Evolutionary conservation across 2,888 invertebrate genomes (phyloP), one percentile per base, ranked within the genome.

Genomic region (Zygogramma bicolorata): DNA sequence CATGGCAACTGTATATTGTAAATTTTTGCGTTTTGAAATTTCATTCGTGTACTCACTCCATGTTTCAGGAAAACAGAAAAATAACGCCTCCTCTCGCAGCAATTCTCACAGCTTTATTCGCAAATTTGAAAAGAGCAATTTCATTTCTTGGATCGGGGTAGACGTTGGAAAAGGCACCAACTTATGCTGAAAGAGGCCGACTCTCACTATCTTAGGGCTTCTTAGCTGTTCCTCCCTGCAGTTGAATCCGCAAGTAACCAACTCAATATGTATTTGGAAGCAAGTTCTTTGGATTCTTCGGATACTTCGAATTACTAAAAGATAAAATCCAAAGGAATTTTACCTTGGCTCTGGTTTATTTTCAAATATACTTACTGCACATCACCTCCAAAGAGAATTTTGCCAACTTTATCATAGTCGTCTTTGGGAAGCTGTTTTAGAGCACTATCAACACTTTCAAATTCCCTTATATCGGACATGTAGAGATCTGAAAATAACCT

Each of bases 1-100:
- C n/a, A n/a, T n/a, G n/a, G n/a, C n/a, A n/a, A n/a, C n/a, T n/a
- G n/a, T n/a, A n/a, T n/a, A n/a, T n/a, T n/a, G n/a, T n/a, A n/a
- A n/a, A n/a, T n/a, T n/a, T n/a, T n/a, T n/a, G n/a, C n/a, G n/a
- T n/a, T n/a, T n/a, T n/a, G n/a, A n/a, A n/a, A n/a, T n/a, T n/a
- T n/a, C n/a, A n/a, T n/a, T n/a, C n/a, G n/a, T 34, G 22, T 72
- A 88, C 93, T 90, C 88, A 97, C 96, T 92, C 99, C 99, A 99
- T 3, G 97, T 94, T 89, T 99, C 99, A 88, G 99, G 98, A 74
- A 98, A 91, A 84, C 98, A 98, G 60, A 99, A 85, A 58, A 99
- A 90, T 97, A 38, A 95, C 97, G 0, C 92, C 92, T 79, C 93
- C 93, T 13, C 87, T 84, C 0, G 93, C 94, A 0, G 99, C 98